These are phyloP conservation scores for Brachyhypopomus occidentalis DNA, from an alignment of 2,113 vertebrate genomes.

Conservation along the genomic window DNA sequence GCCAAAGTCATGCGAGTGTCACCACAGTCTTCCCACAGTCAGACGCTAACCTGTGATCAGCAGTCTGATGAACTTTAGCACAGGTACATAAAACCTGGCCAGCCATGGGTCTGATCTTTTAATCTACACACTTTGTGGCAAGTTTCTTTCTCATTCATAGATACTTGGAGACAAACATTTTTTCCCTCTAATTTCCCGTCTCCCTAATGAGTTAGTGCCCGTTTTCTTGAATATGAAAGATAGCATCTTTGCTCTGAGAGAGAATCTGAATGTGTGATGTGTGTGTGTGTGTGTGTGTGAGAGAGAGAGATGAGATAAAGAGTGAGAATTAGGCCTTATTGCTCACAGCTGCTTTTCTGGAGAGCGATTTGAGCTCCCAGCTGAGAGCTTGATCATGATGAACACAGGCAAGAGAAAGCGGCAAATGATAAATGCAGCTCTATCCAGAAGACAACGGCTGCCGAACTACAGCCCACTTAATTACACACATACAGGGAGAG, in stretches of 20 bases:
- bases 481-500: slow-evolving; percentile 56
- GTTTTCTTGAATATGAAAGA: slow-evolving; percentile 42
- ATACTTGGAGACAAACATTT: neutral
- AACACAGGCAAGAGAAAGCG: slow-evolving; percentile 54
- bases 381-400: slow-evolving; percentile 50
- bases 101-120: no score
- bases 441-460: slow-evolving; percentile 52
- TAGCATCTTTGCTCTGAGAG: slow-evolving; percentile 36
- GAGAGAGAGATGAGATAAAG: slow-evolving; percentile 35
- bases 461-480: slow-evolving; percentile 59
- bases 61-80: no score
- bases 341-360: slow-evolving; percentile 52
- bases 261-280: neutral
- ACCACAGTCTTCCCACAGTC: no score
- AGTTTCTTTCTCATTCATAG: neutral
- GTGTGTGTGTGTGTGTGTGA: neutral
- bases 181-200: slow-evolving; percentile 4
- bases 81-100: no score
- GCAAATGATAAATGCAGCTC: slow-evolving; percentile 56
- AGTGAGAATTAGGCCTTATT: slow-evolving; percentile 44
- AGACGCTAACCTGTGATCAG: neutral
- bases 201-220: slow-evolving; percentile 25
- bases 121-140: neutral
- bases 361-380: slow-evolving; percentile 52
- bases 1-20: no score